Percentiles rank a stretch among this genome's conserved stretches.
Evolutionary conservation across 1,140 invertebrate genomes (phyloP).

Genomic region (Sinonovacula constricta): DNA sequence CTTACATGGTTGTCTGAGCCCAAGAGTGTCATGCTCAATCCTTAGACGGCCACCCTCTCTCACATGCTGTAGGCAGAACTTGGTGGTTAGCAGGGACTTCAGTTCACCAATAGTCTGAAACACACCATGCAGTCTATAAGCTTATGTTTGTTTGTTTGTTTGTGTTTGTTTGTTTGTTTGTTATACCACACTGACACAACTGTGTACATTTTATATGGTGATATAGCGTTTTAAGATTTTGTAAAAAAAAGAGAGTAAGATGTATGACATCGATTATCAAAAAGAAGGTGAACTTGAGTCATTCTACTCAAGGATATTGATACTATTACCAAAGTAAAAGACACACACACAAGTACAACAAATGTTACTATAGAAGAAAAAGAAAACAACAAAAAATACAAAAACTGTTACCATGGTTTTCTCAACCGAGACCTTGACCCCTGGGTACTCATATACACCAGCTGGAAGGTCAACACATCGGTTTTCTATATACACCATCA

Average conservation of each 20-base stretch:
- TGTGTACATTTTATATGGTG: no score
- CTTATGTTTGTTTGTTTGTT: no score
- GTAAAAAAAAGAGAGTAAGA: no score
- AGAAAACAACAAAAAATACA: no score
- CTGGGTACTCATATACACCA: background rate
- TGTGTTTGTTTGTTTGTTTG: no score
- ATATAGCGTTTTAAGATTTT: no score
- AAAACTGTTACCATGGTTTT: conserved; percentile 43
- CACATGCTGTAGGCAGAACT: conserved; percentile 43
- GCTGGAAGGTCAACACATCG: conserved; percentile 19
- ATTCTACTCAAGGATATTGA: background rate
- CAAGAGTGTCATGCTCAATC: conserved; percentile 65
- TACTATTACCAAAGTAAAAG: background rate
- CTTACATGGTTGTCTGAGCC: conserved; percentile 67
- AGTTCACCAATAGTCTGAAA: conserved; percentile 61
- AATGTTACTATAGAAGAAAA: no score
- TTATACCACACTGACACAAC: no score
- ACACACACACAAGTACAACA: no score
- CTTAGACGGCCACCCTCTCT: conserved; percentile 57
- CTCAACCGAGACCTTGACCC: conserved; percentile 27
- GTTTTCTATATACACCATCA: conserved; percentile 50
- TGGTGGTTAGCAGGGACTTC: conserved; percentile 53
- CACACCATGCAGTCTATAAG: no score
- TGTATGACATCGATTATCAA: no score
- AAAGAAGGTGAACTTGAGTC: no score